These are phyloP conservation scores for Thomomys bottae DNA, from an alignment of 2,113 vertebrate species.

Conservation along the genomic window DNA sequence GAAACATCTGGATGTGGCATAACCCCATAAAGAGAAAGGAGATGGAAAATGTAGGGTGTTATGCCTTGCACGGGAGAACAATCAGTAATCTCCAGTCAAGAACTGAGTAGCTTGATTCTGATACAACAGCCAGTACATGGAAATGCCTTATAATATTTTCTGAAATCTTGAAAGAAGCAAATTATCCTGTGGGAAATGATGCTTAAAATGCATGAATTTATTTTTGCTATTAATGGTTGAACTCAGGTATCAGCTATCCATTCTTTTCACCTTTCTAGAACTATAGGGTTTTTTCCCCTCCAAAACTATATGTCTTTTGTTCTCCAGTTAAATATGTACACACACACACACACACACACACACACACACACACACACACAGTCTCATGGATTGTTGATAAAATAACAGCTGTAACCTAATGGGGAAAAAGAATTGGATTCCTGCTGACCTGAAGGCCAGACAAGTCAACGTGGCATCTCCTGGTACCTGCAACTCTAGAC, in stretches of 20 bases:
- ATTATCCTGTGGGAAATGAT: background rate
- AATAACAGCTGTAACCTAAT: background rate
- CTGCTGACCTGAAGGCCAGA: background rate
- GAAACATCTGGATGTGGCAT: background rate
- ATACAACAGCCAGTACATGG: background rate
- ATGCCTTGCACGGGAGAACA: conserved; percentile 14
- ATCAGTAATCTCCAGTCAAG: background rate
- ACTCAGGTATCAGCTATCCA: background rate
- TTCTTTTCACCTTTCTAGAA: background rate
- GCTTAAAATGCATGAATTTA: background rate
- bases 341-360: too few species aligned
- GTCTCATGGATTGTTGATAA: background rate
- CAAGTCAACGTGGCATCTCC: background rate
- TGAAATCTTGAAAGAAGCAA: background rate
- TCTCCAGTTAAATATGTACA: background rate
- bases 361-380: background rate
- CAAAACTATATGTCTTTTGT: background rate
- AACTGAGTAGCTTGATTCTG: conserved; percentile 14
- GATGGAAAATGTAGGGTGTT: background rate
- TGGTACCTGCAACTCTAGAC: background rate
- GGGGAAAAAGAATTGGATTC: background rate
- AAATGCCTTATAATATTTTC: conserved; percentile 5
- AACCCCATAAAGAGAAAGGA: background rate
- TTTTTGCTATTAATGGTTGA: background rate
- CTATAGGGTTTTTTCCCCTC: background rate